Conservation (phyloP, 2,888 invertebrate species). For the Mythimna impura region DNA sequence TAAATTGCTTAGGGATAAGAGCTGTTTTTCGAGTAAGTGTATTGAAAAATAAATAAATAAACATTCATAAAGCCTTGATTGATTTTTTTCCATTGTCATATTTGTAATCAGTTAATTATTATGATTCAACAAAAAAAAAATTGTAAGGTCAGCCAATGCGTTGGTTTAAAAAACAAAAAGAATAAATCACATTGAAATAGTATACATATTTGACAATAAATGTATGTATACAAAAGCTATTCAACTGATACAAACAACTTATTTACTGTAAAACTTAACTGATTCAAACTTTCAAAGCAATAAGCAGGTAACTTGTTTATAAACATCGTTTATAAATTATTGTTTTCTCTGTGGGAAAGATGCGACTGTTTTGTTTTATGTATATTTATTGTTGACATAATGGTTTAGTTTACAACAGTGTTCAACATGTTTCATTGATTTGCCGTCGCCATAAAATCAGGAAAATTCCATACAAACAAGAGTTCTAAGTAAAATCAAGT, state of each 20-base stretch:
- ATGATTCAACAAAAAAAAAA: too few relatives aligned
- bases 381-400: not conserved
- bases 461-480: not conserved
- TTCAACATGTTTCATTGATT: constrained; percentile 23
- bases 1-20: too few relatives aligned
- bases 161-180: too few relatives aligned
- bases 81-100: too few relatives aligned
- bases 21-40: too few relatives aligned
- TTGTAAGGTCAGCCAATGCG: too few relatives aligned
- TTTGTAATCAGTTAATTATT: too few relatives aligned
- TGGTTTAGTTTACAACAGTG: constrained; percentile 9
- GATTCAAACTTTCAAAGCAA: constrained; percentile 24
- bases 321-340: not conserved
- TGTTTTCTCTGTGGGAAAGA: not conserved
- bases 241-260: constrained; percentile 22
- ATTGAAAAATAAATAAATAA: too few relatives aligned
- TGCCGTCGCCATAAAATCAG: constrained; percentile 1
- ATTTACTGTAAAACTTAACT: constrained; percentile 24
- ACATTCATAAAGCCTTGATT: too few relatives aligned
- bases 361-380: constrained; percentile 7
- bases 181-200: too few relatives aligned
- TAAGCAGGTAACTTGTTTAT: constrained; percentile 13
- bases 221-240: not conserved
- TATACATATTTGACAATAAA: not conserved
- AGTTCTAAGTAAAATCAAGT: not conserved